These are phyloP conservation scores for Sycophila sp. DNA, from an alignment of 1,140 invertebrate genomes.

Conservation along the genomic window DNA sequence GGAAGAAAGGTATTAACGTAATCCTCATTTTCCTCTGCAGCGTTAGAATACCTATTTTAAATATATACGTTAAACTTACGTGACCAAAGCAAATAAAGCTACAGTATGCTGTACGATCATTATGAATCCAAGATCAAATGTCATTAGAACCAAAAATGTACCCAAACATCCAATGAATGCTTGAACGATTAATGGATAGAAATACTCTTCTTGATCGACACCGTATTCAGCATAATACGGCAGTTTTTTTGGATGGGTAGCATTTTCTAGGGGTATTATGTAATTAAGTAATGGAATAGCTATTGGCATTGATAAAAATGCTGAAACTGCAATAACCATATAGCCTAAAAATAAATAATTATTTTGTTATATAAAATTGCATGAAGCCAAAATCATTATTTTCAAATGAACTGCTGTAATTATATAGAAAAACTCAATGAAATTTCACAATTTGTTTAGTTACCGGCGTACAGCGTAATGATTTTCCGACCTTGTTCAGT, in stretches of 20 bases:
- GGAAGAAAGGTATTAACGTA: no score
- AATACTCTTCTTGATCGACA: slow-evolving; percentile 18
- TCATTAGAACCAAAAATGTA: not conserved
- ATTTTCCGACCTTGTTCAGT: not conserved
- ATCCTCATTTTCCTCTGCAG: no score
- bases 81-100: not conserved
- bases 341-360: not conserved
- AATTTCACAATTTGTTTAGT: not conserved
- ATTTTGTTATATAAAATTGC: no score
- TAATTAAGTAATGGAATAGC: not conserved
- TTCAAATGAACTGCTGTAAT: not conserved
- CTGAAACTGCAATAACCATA: not conserved
- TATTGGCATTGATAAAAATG: not conserved
- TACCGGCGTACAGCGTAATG: not conserved
- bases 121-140: slow-evolving; percentile 1
- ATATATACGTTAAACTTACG: no score
- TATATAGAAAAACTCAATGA: no score
- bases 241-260: not conserved
- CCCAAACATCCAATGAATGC: not conserved
- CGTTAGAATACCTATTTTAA: no score
- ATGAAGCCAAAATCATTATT: no score
- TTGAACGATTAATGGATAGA: not conserved
- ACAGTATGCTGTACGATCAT: not conserved
- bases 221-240: not conserved
- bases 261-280: not conserved